Conservation (phyloP, 2,888 invertebrate genomes). For the Tenthredo mesomela region DNA sequence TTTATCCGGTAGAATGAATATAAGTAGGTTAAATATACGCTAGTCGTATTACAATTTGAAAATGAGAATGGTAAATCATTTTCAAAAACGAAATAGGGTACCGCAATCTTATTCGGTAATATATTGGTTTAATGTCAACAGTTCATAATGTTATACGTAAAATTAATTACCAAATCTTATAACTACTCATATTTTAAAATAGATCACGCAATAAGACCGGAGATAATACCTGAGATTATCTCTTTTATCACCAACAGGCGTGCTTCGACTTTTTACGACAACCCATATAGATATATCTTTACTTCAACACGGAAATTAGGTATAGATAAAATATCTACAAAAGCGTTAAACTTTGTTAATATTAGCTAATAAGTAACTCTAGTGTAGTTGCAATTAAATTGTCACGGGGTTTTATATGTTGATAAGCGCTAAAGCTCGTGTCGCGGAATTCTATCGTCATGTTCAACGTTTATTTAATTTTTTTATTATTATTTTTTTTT, state of each 20-base stretch:
- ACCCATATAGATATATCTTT: not conserved
- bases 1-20: not conserved
- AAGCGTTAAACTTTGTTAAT: not conserved
- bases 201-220: conserved; percentile 14
- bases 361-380: not conserved
- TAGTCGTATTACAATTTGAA: not conserved
- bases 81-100: not conserved
- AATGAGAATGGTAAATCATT: not conserved
- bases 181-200: not conserved
- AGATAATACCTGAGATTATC: conserved; percentile 14
- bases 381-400: not conserved
- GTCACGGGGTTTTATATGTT: not conserved
- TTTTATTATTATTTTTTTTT: not conserved
- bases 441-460: not conserved
- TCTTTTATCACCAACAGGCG: conserved; percentile 25
- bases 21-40: not conserved
- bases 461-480: not conserved
- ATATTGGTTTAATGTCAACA: not conserved
- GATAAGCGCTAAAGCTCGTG: not conserved
- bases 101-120: not conserved
- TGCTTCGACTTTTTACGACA: conserved; percentile 23
- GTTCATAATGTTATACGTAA: too few species aligned
- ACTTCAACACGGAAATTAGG: not conserved
- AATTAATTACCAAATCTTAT: not conserved
- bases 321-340: not conserved